These are phyloP conservation scores for Porites lutea DNA, from an alignment of 64 coral and sea anemone species.

Conservation along the genomic window DNA sequence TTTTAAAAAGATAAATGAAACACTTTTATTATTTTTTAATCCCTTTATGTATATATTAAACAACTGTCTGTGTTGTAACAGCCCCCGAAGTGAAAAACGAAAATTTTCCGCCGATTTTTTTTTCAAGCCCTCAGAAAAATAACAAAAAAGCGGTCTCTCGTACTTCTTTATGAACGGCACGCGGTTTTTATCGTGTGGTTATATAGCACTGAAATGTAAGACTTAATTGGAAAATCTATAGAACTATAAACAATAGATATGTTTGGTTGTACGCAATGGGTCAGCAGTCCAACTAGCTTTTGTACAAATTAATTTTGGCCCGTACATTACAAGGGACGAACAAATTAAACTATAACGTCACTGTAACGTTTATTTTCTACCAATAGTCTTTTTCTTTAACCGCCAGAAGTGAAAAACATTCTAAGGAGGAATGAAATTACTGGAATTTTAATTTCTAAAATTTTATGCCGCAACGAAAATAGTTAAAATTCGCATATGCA, in stretches of 20 bases:
- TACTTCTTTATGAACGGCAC: background rate
- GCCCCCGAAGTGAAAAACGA: too few relatives aligned
- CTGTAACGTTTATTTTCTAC: too few relatives aligned
- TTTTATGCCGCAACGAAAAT: background rate
- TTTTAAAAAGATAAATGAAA: background rate
- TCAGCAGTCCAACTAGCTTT: background rate
- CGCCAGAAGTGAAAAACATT: too few relatives aligned
- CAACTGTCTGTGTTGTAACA: too few relatives aligned
- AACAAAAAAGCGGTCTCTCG: background rate
- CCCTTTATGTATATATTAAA: too few relatives aligned
- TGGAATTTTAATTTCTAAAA: background rate
- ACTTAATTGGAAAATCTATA: conserved; percentile 6
- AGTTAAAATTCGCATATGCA: background rate
- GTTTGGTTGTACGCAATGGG: background rate
- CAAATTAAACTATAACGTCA: background rate
- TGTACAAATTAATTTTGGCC: conserved; percentile 14
- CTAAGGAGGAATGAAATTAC: too few relatives aligned
- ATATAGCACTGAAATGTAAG: background rate
- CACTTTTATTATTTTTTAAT: background rate
- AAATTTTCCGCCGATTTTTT: background rate
- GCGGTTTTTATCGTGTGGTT: conserved; percentile 4
- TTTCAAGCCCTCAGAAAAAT: background rate
- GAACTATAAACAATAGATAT: conserved; percentile 7
- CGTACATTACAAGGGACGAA: background rate
- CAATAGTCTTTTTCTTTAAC: too few relatives aligned